A percentile compares a stretch with the other conserved stretches of the same genome.
phyloP scores from a whole-genome alignment of 2,113 vertebrate species.

The Hyla sarda region DNA sequence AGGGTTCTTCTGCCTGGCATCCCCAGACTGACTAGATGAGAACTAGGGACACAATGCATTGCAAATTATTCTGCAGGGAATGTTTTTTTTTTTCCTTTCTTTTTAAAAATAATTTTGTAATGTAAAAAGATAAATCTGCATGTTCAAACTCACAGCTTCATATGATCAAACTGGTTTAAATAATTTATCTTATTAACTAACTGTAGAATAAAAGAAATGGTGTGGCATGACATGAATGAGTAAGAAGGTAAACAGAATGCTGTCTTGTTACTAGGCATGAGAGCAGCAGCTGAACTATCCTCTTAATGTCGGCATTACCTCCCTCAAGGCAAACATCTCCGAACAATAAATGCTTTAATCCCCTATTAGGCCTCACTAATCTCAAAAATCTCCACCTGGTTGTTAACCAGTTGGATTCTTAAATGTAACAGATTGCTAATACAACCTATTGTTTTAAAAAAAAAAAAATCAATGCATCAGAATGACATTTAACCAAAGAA shows the following conservation, averaged over 20 bases:
- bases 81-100: neutral
- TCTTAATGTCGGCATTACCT: slow-evolving; percentile 52
- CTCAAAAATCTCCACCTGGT: slow-evolving; percentile 44
- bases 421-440: slow-evolving; percentile 22
- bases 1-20: too few relatives aligned
- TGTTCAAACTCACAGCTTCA: neutral
- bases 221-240: neutral
- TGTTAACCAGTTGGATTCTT: slow-evolving; percentile 37
- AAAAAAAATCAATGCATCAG: slow-evolving; percentile 47
- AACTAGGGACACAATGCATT: too few relatives aligned
- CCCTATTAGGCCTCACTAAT: slow-evolving; percentile 52
- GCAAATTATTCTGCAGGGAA: too few relatives aligned
- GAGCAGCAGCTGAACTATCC: slow-evolving; percentile 54
- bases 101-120: neutral
- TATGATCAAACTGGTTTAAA: neutral
- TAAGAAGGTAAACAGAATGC: slow-evolving; percentile 41
- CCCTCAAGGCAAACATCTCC: slow-evolving; percentile 55
- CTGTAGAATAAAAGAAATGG: neutral
- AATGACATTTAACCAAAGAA: neutral
- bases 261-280: slow-evolving; percentile 51
- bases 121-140: neutral
- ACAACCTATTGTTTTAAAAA: slow-evolving; percentile 12
- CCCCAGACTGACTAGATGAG: too few relatives aligned
- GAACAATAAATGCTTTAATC: slow-evolving; percentile 57
- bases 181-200: neutral